Conservation (phyloP, 2,888 invertebrate genomes). For the Eupithecia pulchellata region DNA sequence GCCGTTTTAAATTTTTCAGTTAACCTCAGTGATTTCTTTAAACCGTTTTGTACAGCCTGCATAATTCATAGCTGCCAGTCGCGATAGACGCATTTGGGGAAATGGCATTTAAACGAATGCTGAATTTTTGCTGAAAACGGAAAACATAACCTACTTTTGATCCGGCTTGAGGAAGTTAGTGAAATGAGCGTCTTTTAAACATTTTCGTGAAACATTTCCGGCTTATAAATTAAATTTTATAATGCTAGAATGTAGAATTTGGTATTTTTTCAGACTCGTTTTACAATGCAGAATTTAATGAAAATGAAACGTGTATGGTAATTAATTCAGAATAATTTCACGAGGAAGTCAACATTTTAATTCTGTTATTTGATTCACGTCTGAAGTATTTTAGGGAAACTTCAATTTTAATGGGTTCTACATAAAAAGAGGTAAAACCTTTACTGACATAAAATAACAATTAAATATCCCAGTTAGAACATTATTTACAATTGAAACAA, state of each 20-base stretch:
- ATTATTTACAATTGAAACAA: no score
- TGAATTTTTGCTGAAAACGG: conserved; percentile 33
- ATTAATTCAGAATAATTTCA: conserved; percentile 1
- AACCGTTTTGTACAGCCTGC: conserved; percentile 29
- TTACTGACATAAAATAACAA: no score
- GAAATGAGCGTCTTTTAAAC: conserved; percentile 6
- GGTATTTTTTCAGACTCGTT: background rate
- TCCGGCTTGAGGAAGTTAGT: conserved; percentile 8
- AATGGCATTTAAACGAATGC: conserved; percentile 36
- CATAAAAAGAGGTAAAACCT: no score
- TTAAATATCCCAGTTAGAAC: no score
- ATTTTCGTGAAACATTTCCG: background rate
- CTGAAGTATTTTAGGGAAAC: background rate
- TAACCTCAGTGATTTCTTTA: conserved; percentile 22
- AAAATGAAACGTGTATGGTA: background rate
- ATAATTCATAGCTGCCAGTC: conserved; percentile 37
- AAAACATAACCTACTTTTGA: conserved; percentile 26
- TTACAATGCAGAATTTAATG: background rate
- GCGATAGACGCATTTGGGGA: conserved; percentile 35
- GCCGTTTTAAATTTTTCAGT: background rate
- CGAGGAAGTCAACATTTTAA: background rate
- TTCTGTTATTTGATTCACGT: background rate
- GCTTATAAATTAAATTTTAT: conserved; percentile 1
- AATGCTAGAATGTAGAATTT: background rate
- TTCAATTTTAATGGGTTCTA: background rate